phyloP scores from a whole-genome alignment of 2,888 invertebrate species.

The Microctonus aethiopoides region DNA sequence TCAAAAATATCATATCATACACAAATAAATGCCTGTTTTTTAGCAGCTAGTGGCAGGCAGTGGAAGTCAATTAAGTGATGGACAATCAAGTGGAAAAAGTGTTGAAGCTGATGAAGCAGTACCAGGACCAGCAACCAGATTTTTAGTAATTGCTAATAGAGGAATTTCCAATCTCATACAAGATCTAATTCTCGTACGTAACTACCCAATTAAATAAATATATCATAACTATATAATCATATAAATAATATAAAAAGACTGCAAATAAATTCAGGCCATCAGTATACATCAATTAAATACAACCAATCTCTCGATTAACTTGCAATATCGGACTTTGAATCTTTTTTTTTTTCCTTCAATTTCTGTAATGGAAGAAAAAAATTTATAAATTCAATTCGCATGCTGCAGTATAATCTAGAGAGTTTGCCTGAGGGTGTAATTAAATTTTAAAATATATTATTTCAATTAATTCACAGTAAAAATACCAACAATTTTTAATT shows the following conservation, averaged over 20 bases:
- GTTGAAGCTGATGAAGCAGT: constrained; percentile 75
- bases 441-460: constrained; percentile 14
- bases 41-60: constrained; percentile 85
- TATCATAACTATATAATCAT: too few relatives aligned
- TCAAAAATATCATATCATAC: too few relatives aligned
- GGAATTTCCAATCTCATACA: constrained; percentile 88
- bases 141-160: constrained; percentile 87
- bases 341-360: too few relatives aligned
- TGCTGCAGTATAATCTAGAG: not conserved
- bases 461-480: not conserved
- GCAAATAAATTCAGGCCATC: not conserved
- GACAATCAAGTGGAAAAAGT: constrained; percentile 45
- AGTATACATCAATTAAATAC: not conserved
- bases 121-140: constrained; percentile 86
- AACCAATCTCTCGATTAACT: not conserved
- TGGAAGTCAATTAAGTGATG: constrained; percentile 72
- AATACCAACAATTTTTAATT: too few relatives aligned
- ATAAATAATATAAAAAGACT: not conserved
- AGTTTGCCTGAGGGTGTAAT: constrained; percentile 18
- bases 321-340: not conserved
- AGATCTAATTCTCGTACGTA: constrained; percentile 84
- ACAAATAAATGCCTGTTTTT: constrained; percentile 26
- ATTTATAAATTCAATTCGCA: not conserved
- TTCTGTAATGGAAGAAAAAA: not conserved
- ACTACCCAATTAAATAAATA: not conserved